Percentiles rank a stretch among this genome's conserved stretches.
These are phyloP conservation scores for Arizona elegans DNA, from an alignment of 2,113 vertebrate genomes.

Conservation along the genomic window DNA sequence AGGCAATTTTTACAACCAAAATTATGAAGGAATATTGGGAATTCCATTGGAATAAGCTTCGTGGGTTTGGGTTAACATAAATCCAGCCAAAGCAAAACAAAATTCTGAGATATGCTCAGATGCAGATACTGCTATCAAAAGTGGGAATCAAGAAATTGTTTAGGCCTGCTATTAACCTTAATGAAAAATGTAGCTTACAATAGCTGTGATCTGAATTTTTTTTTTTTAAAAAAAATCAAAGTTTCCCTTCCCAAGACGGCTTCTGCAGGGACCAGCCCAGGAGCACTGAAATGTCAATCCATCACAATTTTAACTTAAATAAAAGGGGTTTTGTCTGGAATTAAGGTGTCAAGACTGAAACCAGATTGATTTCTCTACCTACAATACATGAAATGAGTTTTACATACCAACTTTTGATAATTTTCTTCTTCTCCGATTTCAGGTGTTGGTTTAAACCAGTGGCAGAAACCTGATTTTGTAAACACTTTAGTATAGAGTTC, in stretches of 20 bases:
- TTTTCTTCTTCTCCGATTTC: background rate
- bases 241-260: background rate
- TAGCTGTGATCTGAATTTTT: background rate
- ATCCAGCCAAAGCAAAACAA: background rate
- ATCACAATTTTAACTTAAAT: background rate
- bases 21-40: too few relatives aligned
- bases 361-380: background rate
- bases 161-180: background rate
- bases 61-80: background rate
- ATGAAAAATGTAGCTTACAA: conserved; percentile 2
- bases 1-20: background rate
- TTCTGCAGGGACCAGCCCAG: background rate
- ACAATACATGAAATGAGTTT: background rate
- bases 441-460: background rate
- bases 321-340: background rate
- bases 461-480: background rate
- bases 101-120: background rate
- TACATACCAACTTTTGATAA: background rate
- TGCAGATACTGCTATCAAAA: background rate
- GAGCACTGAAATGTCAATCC: background rate
- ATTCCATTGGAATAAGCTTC: background rate
- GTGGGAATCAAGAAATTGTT: background rate
- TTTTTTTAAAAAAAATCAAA: background rate
- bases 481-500: background rate
- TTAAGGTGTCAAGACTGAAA: background rate